Conservation (phyloP, 1,140 invertebrate genomes). For the Drosophila insularis region DNA sequence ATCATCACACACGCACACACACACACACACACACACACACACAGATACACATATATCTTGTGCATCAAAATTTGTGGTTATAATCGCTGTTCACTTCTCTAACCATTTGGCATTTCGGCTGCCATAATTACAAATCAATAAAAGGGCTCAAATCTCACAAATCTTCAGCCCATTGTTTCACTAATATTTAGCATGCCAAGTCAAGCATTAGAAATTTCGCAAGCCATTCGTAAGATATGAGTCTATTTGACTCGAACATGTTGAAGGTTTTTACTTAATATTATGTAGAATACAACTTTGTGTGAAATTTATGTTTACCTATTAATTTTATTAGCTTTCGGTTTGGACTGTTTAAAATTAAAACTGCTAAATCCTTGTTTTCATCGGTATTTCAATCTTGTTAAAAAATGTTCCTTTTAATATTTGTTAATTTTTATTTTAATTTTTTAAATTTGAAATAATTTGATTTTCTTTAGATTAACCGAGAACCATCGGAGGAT, state of each 20-base stretch:
- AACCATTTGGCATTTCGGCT: slow-evolving; percentile 3
- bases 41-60: not conserved
- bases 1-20: not conserved
- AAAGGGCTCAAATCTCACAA: not conserved
- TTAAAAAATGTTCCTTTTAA: too few relatives aligned
- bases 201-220: not conserved
- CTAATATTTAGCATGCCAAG: not conserved
- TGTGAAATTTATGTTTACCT: not conserved
- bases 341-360: not conserved
- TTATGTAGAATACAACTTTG: not conserved
- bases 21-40: not conserved
- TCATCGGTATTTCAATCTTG: too few relatives aligned
- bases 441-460: too few relatives aligned
- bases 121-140: slow-evolving; percentile 7
- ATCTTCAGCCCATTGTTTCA: not conserved
- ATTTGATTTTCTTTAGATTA: too few relatives aligned
- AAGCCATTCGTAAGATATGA: not conserved
- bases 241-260: too few relatives aligned
- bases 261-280: not conserved
- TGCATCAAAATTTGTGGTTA: slow-evolving; percentile 1
- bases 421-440: too few relatives aligned
- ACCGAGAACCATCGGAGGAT: too few relatives aligned
- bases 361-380: too few relatives aligned
- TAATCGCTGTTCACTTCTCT: slow-evolving; percentile 1
- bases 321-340: too few relatives aligned